phyloP scores from a whole-genome alignment of 2,797 vertebrate genomes.

The Apogon talboti region DNA sequence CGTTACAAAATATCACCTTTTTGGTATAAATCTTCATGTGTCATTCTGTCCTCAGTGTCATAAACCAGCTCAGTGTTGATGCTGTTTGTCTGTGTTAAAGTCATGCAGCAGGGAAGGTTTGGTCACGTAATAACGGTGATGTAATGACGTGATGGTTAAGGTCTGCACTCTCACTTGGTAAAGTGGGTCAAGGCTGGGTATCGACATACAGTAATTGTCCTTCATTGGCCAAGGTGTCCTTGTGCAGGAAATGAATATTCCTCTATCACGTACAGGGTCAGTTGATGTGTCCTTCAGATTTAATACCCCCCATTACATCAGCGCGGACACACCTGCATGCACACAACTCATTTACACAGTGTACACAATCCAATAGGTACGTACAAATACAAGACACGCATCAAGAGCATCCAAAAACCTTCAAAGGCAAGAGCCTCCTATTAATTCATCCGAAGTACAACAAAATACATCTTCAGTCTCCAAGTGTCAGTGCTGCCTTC shows the following conservation, averaged over 20 bases:
- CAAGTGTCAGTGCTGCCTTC: constrained; percentile 27
- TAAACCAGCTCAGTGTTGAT: constrained; percentile 1
- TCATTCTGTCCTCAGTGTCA: constrained; percentile 6
- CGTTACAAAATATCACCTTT: constrained; percentile 17
- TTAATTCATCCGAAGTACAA: constrained; percentile 34
- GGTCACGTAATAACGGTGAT: constrained; percentile 29
- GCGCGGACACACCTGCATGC: constrained; percentile 1
- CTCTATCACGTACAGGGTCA: constrained; percentile 59
- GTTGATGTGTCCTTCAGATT: constrained; percentile 63
- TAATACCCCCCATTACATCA: constrained; percentile 46
- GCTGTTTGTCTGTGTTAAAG: constrained; percentile 21
- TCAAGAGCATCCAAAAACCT: constrained; percentile 25
- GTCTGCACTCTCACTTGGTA: constrained; percentile 47
- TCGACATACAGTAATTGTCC: constrained; percentile 51
- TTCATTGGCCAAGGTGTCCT: constrained; percentile 67
- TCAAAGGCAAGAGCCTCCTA: constrained; percentile 31
- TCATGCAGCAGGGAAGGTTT: constrained; percentile 15
- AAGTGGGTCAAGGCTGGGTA: constrained; percentile 61
- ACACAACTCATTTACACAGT: background rate
- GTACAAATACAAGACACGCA: constrained; percentile 12
- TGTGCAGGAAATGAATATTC: constrained; percentile 62
- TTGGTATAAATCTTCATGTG: constrained; percentile 1
- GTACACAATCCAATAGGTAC: constrained; percentile 20
- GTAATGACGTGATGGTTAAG: constrained; percentile 48
- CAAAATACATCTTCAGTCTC: constrained; percentile 26